These are phyloP conservation scores for Rhingia campestris DNA, from an alignment of 2,888 invertebrate species.

Conservation along the genomic window DNA sequence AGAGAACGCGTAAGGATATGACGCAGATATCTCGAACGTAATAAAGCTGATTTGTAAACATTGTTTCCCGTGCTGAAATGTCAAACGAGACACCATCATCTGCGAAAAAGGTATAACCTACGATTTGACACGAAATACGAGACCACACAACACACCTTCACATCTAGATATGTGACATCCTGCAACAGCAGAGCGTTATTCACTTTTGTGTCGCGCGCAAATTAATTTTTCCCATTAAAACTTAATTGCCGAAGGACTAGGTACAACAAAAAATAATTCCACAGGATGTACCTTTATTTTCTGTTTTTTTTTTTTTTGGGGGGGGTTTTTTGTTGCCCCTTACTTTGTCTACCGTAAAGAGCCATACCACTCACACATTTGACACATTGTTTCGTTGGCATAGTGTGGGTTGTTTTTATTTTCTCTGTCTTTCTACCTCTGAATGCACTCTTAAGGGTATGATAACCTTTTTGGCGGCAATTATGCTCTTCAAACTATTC, in stretches of 20 bases:
- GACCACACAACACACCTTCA: neutral
- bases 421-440: neutral
- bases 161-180: neutral
- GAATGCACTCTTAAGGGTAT: conserved; percentile 50
- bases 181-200: conserved; percentile 12
- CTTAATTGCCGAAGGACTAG: conserved; percentile 51
- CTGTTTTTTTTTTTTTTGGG: neutral
- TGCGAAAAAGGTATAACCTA: conserved; percentile 12
- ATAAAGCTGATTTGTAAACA: conserved; percentile 50
- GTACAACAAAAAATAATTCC: conserved; percentile 1
- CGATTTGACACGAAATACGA: neutral
- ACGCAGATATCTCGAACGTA: conserved; percentile 21
- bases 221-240: conserved; percentile 51
- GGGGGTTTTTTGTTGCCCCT: neutral
- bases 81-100: conserved; percentile 15
- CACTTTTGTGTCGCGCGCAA: conserved; percentile 13
- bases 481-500: conserved; percentile 60
- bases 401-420: neutral
- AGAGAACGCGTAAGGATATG: neutral
- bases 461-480: conserved; percentile 64
- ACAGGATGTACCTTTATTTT: conserved; percentile 15
- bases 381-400: conserved; percentile 41
- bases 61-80: conserved; percentile 5
- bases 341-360: conserved; percentile 26
- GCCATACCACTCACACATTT: conserved; percentile 31